Evolutionary conservation across 2,888 invertebrate species (phyloP), one percentile per base, ranked within the genome.

Genomic region (Epiblema foenella): DNA sequence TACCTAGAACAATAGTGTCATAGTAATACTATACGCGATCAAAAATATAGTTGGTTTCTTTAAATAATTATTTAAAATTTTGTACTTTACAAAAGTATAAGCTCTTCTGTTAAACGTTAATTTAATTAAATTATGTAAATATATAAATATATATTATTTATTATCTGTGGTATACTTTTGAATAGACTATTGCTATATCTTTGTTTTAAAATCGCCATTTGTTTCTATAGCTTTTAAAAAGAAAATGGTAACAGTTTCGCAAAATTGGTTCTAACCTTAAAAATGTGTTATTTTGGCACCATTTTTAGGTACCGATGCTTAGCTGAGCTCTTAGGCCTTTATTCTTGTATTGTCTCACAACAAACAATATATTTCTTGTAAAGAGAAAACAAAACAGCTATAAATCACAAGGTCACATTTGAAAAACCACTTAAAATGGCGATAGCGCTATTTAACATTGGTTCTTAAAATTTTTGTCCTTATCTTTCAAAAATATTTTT

Each of bases 341-440:
- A 62, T 71, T 71, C 66, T 67, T 66, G 62, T 71, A 71, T 57
- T 69, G 68, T 69, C 56, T 51, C 18, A 37, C 37, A 58, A 66
- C 37, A 66, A 65, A 59, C 49, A 69, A 60, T 17, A 66, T 15
- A 46, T 54, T 70, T 49, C 70, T 71, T 71, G 71, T 58, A 72
- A 73, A 69, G 59, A 73, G 52, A 62, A 56, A 74, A 74, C 72
- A 64, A 72, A 76, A 78, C 78, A 78, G 78, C 77, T 77, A 74
- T 75, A 68, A 73, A 78, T 78, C 77, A 78, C 78, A 78, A 77
- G 76, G 75, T 72, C 54, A 75, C 66, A 75, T 69, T 71, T 39
- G 12, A 56, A 17, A 54, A 7, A 37, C 29, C 15, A 17, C 42
- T 39, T 39, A 54, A 73, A 74, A 59, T 67, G 62, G 62, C 65